Evolutionary conservation across 2,888 invertebrate species (phyloP).

Genomic region (Seladonia tumulorum): DNA sequence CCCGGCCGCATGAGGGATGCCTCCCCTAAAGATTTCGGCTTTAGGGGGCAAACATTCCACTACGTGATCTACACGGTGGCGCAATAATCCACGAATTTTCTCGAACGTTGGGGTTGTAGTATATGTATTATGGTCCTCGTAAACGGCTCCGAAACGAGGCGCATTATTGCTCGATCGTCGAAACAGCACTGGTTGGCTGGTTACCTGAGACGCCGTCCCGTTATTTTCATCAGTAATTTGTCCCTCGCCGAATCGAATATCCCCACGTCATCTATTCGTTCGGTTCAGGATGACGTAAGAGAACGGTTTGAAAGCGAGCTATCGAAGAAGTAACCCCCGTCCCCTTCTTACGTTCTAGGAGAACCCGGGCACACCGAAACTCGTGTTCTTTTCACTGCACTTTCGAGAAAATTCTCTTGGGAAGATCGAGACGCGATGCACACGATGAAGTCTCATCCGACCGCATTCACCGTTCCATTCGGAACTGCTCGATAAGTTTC

Average conservation of each 20-base stretch:
- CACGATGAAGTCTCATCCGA: neutral
- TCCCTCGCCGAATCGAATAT: neutral
- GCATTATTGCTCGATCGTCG: neutral
- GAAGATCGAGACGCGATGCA: neutral
- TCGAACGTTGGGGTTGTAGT: neutral
- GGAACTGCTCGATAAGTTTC: neutral
- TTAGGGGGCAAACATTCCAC: neutral
- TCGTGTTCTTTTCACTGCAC: neutral
- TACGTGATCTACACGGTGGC: neutral
- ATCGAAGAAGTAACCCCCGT: neutral
- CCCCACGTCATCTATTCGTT: neutral
- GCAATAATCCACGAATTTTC: neutral
- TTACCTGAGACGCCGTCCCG: neutral
- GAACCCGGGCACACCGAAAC: neutral
- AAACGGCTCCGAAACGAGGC: neutral
- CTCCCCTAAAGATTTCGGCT: neutral
- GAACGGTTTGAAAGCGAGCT: neutral
- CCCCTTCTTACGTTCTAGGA: neutral
- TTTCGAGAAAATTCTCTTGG: neutral
- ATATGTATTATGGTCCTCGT: neutral
- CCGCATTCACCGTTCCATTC: neutral
- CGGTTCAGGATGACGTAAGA: neutral
- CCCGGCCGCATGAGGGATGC: neutral
- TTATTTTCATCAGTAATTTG: conserved; percentile 1
- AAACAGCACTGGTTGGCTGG: neutral